These are phyloP conservation scores for Brachionus rubens DNA, from an alignment of 1,140 invertebrate genomes.

Conservation along the genomic window DNA sequence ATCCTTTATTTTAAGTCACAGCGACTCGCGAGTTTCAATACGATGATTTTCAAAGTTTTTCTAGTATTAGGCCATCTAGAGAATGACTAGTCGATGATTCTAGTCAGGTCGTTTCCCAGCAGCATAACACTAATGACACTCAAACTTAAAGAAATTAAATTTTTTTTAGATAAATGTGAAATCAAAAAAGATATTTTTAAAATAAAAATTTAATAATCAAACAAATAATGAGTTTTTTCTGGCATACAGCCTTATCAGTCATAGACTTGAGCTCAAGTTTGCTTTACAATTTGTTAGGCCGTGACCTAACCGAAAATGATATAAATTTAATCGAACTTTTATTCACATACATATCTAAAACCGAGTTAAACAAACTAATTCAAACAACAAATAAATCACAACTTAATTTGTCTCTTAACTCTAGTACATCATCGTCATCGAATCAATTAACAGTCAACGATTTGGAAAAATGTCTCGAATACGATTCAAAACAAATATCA, in stretches of 20 bases:
- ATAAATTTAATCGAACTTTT: conserved; percentile 29
- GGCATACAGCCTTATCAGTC: conserved; percentile 38
- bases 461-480: neutral
- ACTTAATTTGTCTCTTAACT: neutral
- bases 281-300: conserved; percentile 22
- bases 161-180: conserved; percentile 32
- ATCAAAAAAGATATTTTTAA: neutral
- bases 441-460: neutral
- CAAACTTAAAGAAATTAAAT: neutral
- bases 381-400: neutral
- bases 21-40: no score
- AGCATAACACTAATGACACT: no score
- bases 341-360: conserved; percentile 9
- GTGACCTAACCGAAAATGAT: conserved; percentile 28
- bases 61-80: no score
- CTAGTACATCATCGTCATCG: neutral
- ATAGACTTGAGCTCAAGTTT: conserved; percentile 20
- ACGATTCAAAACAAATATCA: neutral
- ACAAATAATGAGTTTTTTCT: conserved; percentile 31
- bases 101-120: no score
- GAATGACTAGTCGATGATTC: no score
- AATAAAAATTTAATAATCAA: neutral
- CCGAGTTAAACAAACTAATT: neutral
- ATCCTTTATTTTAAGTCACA: no score
- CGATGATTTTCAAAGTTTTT: no score